Base-by-base conservation (phyloP, 2,113 vertebrate species). In the Trogon melanurus region DNA sequence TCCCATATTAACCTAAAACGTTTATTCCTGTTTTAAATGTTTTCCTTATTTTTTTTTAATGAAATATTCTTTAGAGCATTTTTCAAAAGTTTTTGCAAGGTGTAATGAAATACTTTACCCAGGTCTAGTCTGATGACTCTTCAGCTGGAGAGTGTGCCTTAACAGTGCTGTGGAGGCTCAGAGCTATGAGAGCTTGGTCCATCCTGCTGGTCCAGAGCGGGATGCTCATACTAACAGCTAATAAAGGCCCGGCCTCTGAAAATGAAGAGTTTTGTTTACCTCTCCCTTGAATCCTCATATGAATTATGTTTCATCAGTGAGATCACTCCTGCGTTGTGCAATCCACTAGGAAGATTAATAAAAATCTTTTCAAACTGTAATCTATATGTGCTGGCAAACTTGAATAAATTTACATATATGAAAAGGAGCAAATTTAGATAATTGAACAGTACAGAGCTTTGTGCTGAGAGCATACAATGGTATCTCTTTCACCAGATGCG, bases 391-490 rank as follows among this genome's bases (percentile, higher is more conserved):
- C 57, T 65, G 48, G 50, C 29, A 89, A 70, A 69, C 66, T 48
- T 75, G 91, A 95, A 88, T 87, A 91, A 26, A 93, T 94, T 84
- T 92, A 34, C 48, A 19, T 78, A 13, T 26, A 25, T 73, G 62
- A 76, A 91, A 92, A 91, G 48, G 30, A 36, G 18, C 32, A 75
- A 36, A 78, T 96, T 74, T 71, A 79, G 67, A 14, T 91, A 91
- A 80, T 79, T 89, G 86, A 95, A 69, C 56, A 74, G 67, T 70
- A 41, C 66, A 74, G 44, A 96, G 78, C 88, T 84, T 84, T 82
- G 60, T 94, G 75, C 75, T 62, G 60, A 80, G 83, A 75, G 34
- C 26, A 7, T 29, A 70, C 65, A 93, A 41, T 93, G 71, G n/a
- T 85, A 69, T 95, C 85, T 84, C 57, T 88, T 85, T 82, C 78